A percentile compares a stretch with the other conserved stretches of the same genome.
Evolutionary conservation across 1,140 invertebrate genomes (phyloP).

Genomic region (Chionoecetes opilio): DNA sequence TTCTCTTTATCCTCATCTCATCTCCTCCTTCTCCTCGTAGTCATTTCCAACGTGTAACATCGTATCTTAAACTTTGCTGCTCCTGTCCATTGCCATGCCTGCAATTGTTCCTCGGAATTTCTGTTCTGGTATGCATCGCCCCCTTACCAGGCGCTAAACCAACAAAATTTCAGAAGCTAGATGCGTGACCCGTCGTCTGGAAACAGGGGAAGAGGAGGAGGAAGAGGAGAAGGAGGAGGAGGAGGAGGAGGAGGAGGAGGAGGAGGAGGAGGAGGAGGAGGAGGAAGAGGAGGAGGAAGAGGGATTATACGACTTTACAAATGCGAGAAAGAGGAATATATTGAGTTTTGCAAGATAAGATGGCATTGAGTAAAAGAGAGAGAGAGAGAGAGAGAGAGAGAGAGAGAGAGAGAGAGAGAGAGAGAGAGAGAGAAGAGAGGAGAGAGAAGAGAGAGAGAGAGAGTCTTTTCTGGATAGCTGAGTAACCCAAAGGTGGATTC

Average conservation of each 20-base stretch:
- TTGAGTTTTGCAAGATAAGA: neutral
- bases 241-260: constrained; percentile 34
- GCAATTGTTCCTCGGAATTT: constrained; percentile 74
- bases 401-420: constrained; percentile 53
- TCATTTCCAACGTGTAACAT: constrained; percentile 3
- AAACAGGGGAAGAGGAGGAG: constrained; percentile 33
- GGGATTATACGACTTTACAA: neutral
- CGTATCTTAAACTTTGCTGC: constrained; percentile 70
- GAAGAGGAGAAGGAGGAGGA: neutral
- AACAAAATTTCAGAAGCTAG: constrained; percentile 74
- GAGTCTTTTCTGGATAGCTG: constrained; percentile 12
- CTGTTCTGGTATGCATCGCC: constrained; percentile 65
- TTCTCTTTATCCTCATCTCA: neutral
- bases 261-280: constrained; percentile 25
- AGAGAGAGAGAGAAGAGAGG: constrained; percentile 32
- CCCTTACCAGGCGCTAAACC: constrained; percentile 56
- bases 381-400: constrained; percentile 53
- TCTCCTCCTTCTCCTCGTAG: neutral
- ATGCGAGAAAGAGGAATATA: neutral
- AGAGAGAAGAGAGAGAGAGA: constrained; percentile 30
- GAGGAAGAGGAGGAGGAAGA: neutral
- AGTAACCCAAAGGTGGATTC: constrained; percentile 9
- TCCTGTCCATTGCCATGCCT: constrained; percentile 48
- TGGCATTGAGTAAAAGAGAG: neutral
- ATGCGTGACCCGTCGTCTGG: constrained; percentile 62